These are phyloP conservation scores for Pantherophis alleghaniensis DNA, from an alignment of 2,797 vertebrate species.

Conservation along the genomic window DNA sequence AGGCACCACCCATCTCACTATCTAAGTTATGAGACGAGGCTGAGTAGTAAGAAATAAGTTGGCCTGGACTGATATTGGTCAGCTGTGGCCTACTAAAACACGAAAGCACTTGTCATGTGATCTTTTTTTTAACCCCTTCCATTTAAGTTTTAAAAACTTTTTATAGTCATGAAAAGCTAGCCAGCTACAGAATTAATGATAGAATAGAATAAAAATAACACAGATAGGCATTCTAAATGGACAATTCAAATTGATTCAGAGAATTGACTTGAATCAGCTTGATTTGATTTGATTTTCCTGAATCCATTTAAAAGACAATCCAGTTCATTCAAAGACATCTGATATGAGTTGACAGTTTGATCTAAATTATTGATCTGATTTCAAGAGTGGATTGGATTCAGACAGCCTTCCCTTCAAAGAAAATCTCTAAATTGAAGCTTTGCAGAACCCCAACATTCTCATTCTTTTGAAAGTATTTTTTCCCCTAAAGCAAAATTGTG, in stretches of 20 bases:
- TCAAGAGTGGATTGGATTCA: not conserved
- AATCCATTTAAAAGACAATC: not conserved
- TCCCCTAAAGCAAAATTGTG: not conserved
- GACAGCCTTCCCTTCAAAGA: not conserved
- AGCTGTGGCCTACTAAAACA: not conserved
- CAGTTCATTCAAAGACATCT: not conserved
- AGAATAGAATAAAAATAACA: not conserved
- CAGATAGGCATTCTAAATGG: not conserved
- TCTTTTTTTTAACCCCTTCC: not conserved
- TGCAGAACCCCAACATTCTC: not conserved
- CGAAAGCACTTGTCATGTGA: not conserved
- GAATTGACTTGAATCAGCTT: not conserved
- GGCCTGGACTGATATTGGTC: not conserved
- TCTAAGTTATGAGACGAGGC: not conserved
- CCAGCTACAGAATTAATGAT: not conserved
- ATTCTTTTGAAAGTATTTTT: not conserved
- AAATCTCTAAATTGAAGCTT: not conserved
- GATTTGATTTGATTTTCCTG: not conserved
- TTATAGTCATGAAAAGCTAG: not conserved
- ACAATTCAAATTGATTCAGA: not conserved
- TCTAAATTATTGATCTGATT: not conserved
- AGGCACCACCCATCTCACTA: not conserved
- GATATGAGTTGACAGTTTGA: not conserved
- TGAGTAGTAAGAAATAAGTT: not conserved
- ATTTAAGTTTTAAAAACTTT: not conserved